A percentile compares a stretch with the other conserved stretches of the same genome.
These are phyloP conservation scores for fruit fly (Drosophila melanogaster) DNA, from an alignment of 1,140 invertebrate species.

Conservation along the genomic window Release_6_plus_ISO1_MT NT_033777.3:31608501-31609000, in stretches of 20 bases:
- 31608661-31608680: constrained; percentile 13
- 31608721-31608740: constrained; percentile 55
- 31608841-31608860: constrained; percentile 59
- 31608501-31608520: constrained; percentile 28
- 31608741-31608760: constrained; percentile 54
- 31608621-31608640: constrained; percentile 77
- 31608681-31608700: constrained; percentile 56
- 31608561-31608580: constrained; percentile 27
- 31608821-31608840: constrained; percentile 1
- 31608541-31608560: constrained; percentile 39
- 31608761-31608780: constrained; percentile 30
- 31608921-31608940: constrained; percentile 26
- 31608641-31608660: constrained; percentile 30
- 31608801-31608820: constrained; percentile 33
- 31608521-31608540: constrained; percentile 36
- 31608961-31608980: constrained; percentile 44
- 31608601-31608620: constrained; percentile 52
- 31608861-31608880: constrained; percentile 28
- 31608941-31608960: not conserved
- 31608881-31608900: constrained; percentile 11
- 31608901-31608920: constrained; percentile 1
- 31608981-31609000: constrained; percentile 60
- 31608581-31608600: constrained; percentile 23
- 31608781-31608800: constrained; percentile 51
- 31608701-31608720: constrained; percentile 76